Conservation (phyloP, 2,113 vertebrate genomes). For the Callaeas wilsoni region DNA sequence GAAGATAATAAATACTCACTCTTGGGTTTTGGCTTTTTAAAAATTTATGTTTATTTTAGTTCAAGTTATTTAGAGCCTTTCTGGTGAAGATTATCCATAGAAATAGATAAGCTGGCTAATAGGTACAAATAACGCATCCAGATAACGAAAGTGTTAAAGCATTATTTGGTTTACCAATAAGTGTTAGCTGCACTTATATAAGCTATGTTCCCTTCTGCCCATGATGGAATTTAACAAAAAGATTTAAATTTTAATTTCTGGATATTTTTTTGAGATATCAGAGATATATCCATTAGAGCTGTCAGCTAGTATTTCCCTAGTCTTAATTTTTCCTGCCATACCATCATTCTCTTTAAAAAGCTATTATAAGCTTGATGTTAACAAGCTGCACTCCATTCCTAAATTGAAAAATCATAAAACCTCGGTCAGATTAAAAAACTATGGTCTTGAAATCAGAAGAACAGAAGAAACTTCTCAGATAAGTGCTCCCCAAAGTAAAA, state of each 20-base stretch:
- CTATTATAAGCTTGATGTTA: not conserved
- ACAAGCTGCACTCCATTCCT: not conserved
- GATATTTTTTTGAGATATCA: not conserved
- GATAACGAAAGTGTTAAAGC: not conserved
- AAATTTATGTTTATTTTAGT: not conserved
- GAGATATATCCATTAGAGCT: not conserved
- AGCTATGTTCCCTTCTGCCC: not conserved
- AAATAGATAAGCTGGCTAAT: not conserved
- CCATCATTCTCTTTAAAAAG: not conserved
- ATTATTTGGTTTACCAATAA: not conserved
- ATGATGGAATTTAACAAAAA: not conserved
- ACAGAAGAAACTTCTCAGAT: not conserved
- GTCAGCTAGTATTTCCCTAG: not conserved
- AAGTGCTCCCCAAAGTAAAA: not conserved
- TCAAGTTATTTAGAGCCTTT: not conserved
- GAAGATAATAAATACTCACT: not conserved
- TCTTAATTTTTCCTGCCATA: not conserved
- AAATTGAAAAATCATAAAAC: not conserved
- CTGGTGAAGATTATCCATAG: not conserved
- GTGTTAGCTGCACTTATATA: not conserved
- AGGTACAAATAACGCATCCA: not conserved
- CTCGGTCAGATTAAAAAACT: not conserved
- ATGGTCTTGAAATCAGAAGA: not conserved
- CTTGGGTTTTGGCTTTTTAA: not conserved
- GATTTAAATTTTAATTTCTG: not conserved